A percentile compares a stretch with the other conserved stretches of the same genome.
phyloP scores from a whole-genome alignment of 2,888 invertebrate genomes.

The Marronus borbonicus region DNA sequence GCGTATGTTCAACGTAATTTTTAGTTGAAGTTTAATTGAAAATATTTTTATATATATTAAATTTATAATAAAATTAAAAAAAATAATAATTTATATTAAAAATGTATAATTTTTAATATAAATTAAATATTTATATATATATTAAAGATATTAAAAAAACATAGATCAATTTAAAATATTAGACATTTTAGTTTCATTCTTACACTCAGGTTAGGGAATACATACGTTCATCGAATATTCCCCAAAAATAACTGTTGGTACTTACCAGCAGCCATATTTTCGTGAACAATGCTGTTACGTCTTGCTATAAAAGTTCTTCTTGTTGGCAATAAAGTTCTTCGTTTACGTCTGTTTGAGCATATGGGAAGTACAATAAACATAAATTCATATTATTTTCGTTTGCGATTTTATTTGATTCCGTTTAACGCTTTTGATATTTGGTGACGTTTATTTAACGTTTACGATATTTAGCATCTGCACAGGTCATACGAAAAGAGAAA shows the following conservation, averaged over 20 bases:
- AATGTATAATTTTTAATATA: too few species aligned
- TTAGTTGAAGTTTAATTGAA: too few species aligned
- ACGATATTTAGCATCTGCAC: neutral
- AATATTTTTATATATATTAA: too few species aligned
- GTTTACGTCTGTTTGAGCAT: conserved; percentile 31
- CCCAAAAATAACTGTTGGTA: conserved; percentile 33
- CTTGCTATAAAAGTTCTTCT: neutral
- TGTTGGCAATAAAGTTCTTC: conserved; percentile 12
- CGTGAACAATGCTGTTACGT: conserved; percentile 22
- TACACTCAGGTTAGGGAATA: too few species aligned
- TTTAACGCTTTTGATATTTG: conserved; percentile 11
- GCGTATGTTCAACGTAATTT: too few species aligned
- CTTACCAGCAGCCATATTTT: conserved; percentile 53
- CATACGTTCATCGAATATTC: neutral
- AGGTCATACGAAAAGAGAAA: neutral
- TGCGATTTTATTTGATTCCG: conserved; percentile 18
- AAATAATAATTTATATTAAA: too few species aligned
- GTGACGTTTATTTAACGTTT: conserved; percentile 20
- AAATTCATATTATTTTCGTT: conserved; percentile 37
- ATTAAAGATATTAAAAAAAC: too few species aligned
- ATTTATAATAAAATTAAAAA: too few species aligned
- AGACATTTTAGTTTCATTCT: too few species aligned
- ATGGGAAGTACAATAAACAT: conserved; percentile 31
- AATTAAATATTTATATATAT: too few species aligned
- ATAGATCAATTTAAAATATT: too few species aligned